phyloP scores from a whole-genome alignment of 2,888 invertebrate species.

The Phoronis australis region DNA sequence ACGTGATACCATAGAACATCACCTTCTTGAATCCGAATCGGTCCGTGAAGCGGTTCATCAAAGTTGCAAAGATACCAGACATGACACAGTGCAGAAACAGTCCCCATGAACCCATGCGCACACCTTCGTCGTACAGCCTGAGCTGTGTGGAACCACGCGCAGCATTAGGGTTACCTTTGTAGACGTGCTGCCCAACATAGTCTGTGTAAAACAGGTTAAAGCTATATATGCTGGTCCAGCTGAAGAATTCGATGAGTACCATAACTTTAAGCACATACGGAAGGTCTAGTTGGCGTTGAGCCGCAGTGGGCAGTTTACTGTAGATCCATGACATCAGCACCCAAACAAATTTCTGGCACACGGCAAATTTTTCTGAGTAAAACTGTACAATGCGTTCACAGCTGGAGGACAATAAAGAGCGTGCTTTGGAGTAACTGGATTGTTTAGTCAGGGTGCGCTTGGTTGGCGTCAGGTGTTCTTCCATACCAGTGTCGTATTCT shows the following conservation, averaged over 20 bases:
- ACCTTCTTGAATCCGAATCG: slow-evolving; percentile 54
- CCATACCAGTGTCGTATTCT: too few species aligned
- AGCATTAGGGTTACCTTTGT: slow-evolving; percentile 70
- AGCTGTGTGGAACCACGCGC: slow-evolving; percentile 41
- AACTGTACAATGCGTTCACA: too few species aligned
- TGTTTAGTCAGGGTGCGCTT: not conserved
- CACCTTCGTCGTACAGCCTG: slow-evolving; percentile 75
- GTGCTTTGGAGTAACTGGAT: not conserved
- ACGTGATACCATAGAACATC: slow-evolving; percentile 43
- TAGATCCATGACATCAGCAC: slow-evolving; percentile 17
- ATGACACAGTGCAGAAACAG: slow-evolving; percentile 86
- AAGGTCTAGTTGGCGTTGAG: slow-evolving; percentile 59
- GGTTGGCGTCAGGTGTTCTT: not conserved
- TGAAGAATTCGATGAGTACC: slow-evolving; percentile 88
- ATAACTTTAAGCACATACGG: slow-evolving; percentile 78
- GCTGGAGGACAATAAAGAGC: not conserved
- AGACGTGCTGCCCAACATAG: slow-evolving; percentile 88
- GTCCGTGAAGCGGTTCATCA: slow-evolving; percentile 76
- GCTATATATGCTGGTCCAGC: slow-evolving; percentile 97
- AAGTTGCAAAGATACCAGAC: slow-evolving; percentile 65
- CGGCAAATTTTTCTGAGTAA: too few species aligned
- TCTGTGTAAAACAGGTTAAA: slow-evolving; percentile 95
- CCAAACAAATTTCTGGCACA: too few species aligned
- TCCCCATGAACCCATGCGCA: slow-evolving; percentile 93
- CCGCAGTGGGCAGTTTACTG: slow-evolving; percentile 25